phyloP scores from a whole-genome alignment of 2,113 vertebrate genomes.

The Aptenodytes patagonicus region DNA sequence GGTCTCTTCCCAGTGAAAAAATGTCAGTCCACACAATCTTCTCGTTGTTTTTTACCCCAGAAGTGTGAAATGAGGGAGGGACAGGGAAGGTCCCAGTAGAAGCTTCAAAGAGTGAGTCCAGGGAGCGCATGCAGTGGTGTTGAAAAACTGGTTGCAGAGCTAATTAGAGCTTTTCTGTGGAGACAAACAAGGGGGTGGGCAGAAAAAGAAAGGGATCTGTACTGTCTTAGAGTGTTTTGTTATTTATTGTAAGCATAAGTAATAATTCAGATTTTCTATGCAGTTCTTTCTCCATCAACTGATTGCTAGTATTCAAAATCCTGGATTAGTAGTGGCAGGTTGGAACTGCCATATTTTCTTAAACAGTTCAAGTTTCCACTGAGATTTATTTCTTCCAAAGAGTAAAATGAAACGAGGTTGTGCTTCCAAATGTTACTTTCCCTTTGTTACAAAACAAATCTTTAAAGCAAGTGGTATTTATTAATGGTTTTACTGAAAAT shows the following conservation, averaged over 20 bases:
- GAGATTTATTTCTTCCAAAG: neutral
- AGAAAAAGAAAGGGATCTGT: neutral
- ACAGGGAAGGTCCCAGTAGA: neutral
- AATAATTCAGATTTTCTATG: neutral
- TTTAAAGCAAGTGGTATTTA: neutral
- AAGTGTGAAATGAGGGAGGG: neutral
- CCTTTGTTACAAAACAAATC: neutral
- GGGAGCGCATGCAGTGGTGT: rapidly evolving
- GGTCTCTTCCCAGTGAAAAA: neutral
- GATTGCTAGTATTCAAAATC: neutral
- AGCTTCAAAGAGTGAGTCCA: neutral
- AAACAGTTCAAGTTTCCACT: neutral
- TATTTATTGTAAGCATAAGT: neutral
- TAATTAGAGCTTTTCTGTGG: neutral
- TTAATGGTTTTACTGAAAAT: neutral
- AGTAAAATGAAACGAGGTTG: neutral
- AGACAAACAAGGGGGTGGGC: neutral
- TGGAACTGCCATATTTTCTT: neutral
- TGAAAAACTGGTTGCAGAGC: neutral
- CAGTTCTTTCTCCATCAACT: neutral
- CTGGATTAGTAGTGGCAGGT: neutral
- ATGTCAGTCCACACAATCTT: neutral
- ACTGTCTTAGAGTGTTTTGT: neutral
- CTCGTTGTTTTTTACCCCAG: neutral
- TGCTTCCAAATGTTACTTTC: neutral